Conservation (phyloP, 2,113 vertebrate genomes). For the Lichenostomus cassidix region DNA sequence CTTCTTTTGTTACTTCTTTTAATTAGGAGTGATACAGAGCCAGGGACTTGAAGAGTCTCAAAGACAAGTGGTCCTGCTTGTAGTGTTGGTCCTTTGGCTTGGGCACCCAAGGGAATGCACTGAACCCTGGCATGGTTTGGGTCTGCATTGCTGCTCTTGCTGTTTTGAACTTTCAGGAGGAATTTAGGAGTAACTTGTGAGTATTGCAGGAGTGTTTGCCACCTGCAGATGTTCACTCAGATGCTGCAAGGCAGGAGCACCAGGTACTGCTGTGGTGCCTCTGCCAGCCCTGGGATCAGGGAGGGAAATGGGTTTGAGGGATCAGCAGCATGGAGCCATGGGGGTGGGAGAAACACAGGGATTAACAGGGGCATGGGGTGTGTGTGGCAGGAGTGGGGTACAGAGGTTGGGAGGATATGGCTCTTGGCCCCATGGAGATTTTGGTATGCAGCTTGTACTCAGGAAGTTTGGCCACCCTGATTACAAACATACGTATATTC, state of each 20-base stretch:
- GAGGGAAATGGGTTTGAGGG: neutral
- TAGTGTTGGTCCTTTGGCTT: neutral
- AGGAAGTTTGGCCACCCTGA: constrained; percentile 51
- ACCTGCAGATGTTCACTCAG: neutral
- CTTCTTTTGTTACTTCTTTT: neutral
- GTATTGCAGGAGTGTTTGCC: neutral
- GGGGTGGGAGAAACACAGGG: accelerated
- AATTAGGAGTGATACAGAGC: neutral
- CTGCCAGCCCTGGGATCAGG: accelerated
- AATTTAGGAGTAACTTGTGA: neutral
- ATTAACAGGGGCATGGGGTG: accelerated
- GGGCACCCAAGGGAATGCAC: accelerated
- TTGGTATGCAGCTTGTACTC: neutral
- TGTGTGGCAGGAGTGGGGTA: neutral
- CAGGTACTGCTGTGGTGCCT: neutral
- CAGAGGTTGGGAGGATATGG: constrained; percentile 33
- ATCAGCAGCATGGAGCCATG: accelerated
- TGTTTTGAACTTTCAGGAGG: neutral
- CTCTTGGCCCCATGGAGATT: neutral
- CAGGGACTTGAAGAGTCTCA: neutral
- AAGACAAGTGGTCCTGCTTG: neutral
- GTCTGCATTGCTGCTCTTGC: neutral
- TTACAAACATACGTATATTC: constrained; percentile 15
- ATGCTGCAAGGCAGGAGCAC: neutral
- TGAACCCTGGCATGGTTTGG: neutral